Conservation (phyloP, 2,797 vertebrate genomes). For the Aldrovandia affinis region DNA sequence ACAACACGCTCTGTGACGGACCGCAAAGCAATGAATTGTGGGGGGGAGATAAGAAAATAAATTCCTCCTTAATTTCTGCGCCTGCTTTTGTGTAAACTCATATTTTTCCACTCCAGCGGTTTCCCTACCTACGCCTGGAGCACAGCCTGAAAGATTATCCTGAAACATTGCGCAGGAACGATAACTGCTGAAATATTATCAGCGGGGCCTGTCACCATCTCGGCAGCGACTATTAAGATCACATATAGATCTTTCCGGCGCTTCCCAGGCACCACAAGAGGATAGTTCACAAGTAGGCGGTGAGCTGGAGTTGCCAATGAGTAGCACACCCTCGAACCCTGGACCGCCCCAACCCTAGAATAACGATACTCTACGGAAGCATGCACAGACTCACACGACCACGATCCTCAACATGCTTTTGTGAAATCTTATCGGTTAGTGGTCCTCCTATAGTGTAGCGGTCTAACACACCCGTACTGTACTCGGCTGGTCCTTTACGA, state of each 20-base stretch:
- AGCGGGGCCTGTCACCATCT: conserved; percentile 32
- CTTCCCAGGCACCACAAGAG: conserved; percentile 21
- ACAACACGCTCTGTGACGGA: conserved; percentile 67
- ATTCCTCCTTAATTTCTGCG: conserved; percentile 76
- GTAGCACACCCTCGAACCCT: conserved; percentile 23
- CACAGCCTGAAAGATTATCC: conserved; percentile 54
- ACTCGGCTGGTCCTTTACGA: too few species aligned
- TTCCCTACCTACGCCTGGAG: conserved; percentile 45
- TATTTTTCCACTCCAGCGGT: conserved; percentile 54
- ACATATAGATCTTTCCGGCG: conserved; percentile 31
- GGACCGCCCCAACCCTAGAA: neutral
- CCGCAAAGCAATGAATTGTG: conserved; percentile 71
- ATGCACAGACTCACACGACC: neutral
- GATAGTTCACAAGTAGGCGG: neutral
- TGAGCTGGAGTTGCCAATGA: conserved; percentile 9
- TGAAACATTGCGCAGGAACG: conserved; percentile 29
- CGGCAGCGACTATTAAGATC: conserved; percentile 35
- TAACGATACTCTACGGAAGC: neutral
- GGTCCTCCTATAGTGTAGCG: too few species aligned
- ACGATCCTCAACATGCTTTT: neutral
- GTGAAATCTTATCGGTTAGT: too few species aligned
- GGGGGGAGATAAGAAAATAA: conserved; percentile 74
- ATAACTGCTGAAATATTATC: conserved; percentile 37
- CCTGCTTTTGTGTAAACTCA: conserved; percentile 71
- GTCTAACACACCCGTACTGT: too few species aligned